Conservation (phyloP, 1,140 invertebrate species). For the Lepidurus packardi region DNA sequence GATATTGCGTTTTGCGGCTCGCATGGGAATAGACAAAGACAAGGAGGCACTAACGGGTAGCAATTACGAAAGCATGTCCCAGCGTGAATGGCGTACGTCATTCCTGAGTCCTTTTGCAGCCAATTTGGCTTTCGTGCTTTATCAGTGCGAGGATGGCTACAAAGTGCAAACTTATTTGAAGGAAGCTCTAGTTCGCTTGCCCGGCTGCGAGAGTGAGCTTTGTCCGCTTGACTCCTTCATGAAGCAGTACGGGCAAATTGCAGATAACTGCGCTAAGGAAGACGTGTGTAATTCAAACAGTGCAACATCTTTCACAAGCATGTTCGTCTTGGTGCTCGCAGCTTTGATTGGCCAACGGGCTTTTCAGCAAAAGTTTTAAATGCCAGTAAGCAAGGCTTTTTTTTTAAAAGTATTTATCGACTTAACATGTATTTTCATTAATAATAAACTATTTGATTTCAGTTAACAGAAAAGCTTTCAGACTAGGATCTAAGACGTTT, state of each 20-base stretch:
- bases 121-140: constrained; percentile 76
- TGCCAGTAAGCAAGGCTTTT: background rate
- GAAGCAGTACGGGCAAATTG: constrained; percentile 23
- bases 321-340: background rate
- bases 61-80: constrained; percentile 50
- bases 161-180: constrained; percentile 33
- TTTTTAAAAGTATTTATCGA: background rate
- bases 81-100: constrained; percentile 66
- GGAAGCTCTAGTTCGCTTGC: constrained; percentile 25
- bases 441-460: constrained; percentile 54
- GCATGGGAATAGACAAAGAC: constrained; percentile 70
- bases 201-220: constrained; percentile 23
- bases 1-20: constrained; percentile 51
- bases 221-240: constrained; percentile 28
- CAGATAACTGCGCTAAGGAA: constrained; percentile 30
- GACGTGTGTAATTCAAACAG: constrained; percentile 28
- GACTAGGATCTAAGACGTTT: constrained; percentile 70
- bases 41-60: constrained; percentile 55
- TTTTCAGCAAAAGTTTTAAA: background rate
- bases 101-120: constrained; percentile 72
- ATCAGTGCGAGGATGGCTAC: constrained; percentile 41
- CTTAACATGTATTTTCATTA: background rate
- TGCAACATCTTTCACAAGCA: background rate
- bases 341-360: background rate
- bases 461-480: constrained; percentile 68